Conservation (phyloP, 2,797 vertebrate genomes). For the Hypotaenidia philippensis region DNA sequence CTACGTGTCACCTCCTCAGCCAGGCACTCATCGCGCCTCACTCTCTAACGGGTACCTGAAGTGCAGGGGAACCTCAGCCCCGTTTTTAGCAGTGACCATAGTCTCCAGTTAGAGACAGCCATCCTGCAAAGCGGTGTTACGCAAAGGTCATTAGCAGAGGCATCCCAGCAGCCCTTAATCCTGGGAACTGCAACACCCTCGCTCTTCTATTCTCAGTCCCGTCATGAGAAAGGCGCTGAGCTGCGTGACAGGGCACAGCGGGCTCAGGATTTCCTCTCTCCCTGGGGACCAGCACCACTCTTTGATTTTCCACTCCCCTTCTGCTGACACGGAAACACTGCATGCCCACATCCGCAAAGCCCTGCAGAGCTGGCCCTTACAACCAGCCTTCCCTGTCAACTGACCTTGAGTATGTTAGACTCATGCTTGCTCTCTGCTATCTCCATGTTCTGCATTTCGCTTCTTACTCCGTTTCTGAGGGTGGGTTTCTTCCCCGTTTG, state of each 20-base stretch:
- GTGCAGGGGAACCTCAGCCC: not conserved
- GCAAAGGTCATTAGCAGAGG: not conserved
- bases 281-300: not conserved
- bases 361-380: not conserved
- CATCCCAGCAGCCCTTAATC: constrained; percentile 17
- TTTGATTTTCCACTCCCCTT: not conserved
- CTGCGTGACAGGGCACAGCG: accelerated
- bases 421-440: not conserved
- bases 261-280: not conserved
- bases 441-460: not conserved
- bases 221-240: not conserved
- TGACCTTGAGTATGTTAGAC: not conserved
- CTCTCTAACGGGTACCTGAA: not conserved
- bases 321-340: accelerated
- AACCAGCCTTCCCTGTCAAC: not conserved
- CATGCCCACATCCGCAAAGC: not conserved
- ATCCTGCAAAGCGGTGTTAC: not conserved
- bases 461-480: not conserved
- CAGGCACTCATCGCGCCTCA: not conserved
- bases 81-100: not conserved
- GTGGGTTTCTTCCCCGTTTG: too few relatives aligned
- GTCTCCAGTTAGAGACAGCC: not conserved
- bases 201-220: not conserved
- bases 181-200: not conserved
- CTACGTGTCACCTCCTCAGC: not conserved